Conservation (phyloP, 1,140 invertebrate species). For the Microplitis mediator region DNA sequence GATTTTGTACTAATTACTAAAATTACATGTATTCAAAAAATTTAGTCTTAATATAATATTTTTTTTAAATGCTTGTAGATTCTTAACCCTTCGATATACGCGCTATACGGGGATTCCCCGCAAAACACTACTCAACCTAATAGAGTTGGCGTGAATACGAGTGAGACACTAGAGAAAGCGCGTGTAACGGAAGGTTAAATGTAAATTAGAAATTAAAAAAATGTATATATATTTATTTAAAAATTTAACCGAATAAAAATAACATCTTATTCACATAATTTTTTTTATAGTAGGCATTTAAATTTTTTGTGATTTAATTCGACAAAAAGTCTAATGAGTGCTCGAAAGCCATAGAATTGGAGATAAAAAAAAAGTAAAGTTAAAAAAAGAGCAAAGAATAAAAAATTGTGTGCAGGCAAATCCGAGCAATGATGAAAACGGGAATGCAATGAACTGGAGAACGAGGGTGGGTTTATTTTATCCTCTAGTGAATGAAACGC, state of each 20-base stretch:
- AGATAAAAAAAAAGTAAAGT: not conserved
- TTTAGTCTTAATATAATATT: too few relatives aligned
- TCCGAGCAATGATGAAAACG: not conserved
- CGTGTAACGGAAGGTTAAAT: too few relatives aligned
- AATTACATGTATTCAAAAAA: too few relatives aligned
- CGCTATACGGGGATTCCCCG: too few relatives aligned
- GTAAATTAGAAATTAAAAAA: too few relatives aligned
- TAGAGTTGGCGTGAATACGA: too few relatives aligned
- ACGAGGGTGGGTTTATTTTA: constrained; percentile 12
- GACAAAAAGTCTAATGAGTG: not conserved
- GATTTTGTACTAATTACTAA: too few relatives aligned
- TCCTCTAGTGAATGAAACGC: constrained; percentile 1
- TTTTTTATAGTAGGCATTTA: not conserved
- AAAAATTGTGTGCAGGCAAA: constrained; percentile 11
- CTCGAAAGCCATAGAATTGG: not conserved
- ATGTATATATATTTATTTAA: not conserved
- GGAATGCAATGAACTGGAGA: not conserved
- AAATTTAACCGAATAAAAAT: not conserved
- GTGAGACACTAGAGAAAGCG: too few relatives aligned
- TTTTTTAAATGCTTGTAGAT: too few relatives aligned
- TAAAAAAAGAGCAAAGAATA: not conserved
- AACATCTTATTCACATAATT: not conserved
- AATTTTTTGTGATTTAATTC: not conserved
- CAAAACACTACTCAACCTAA: too few relatives aligned
- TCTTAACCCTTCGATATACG: too few relatives aligned